Base-by-base conservation (phyloP, 2,797 vertebrate species). In the Brachyalestes nurse region DNA sequence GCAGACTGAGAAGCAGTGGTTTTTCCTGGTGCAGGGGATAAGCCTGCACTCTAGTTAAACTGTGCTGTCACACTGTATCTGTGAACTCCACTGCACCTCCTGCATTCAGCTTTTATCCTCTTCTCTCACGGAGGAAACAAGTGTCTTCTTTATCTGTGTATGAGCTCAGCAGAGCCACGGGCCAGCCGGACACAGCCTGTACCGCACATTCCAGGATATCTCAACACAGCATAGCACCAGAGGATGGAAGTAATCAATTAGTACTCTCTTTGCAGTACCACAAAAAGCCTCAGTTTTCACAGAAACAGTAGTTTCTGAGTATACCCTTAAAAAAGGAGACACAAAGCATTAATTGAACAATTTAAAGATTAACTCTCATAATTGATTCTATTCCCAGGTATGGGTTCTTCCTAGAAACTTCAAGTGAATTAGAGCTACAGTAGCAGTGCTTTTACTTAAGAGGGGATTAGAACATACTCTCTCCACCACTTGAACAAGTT, bases 61-160 rank as follows among this genome's bases (percentile, higher is more conserved):
- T 58, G 9, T 62, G 55, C 72, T 79, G 78, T 72, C 67, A 49
- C 23, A 57, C 8, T 57, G 34, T 67, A 76, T 76, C 19, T 58
- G 73, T 80, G 60, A 60, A 72, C 23, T 40, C 25, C 69, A 62
- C 38, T 62, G 51, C 13, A 62, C 55, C 49, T 23, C 62, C 60
- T 60, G 40, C 45, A 17, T 45, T 62, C 12, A 64, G 45, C 47
- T 21, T 75, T 78, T 49, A 64, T 74, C 57, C 72, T 57, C 21
- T n/a, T 4, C 77, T 58, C 60, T 40, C 60, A 64, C 12, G 5
- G n/a, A 55, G 5, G 14, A 66, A 80, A 40, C 61, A 62, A 61
- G 65, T 66, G 75, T 74, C 62, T 38, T 84, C 19, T 58, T 66
- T 71, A 78, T 84, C 79, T 75, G 53, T 75, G 42, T 62, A 61